Evolutionary conservation across 1,140 invertebrate species (phyloP).

Genomic region (Neelides sp.): DNA sequence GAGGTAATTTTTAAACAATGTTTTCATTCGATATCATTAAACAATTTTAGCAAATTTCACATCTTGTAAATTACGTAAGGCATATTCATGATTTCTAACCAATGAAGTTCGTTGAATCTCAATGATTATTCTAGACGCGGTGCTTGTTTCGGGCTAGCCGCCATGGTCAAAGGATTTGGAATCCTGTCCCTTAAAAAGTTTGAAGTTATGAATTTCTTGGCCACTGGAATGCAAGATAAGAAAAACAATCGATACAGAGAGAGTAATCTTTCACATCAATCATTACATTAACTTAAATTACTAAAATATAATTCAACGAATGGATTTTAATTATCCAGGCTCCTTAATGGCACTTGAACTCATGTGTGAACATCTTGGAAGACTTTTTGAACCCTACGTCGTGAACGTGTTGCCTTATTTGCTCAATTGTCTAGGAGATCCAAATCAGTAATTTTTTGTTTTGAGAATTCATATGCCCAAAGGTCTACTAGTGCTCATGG

Average conservation of each 20-base stretch:
- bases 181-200: constrained; percentile 89
- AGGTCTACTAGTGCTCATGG: constrained; percentile 4
- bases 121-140: constrained; percentile 38
- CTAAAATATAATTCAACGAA: background rate
- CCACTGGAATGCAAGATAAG: constrained; percentile 89
- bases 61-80: no score
- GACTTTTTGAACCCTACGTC: constrained; percentile 96
- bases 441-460: constrained; percentile 50
- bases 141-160: constrained; percentile 77
- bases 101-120: no score
- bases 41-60: no score
- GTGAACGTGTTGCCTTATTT: constrained; percentile 92
- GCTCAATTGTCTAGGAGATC: constrained; percentile 89
- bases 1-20: no score
- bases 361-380: constrained; percentile 84
- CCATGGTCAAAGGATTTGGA: constrained; percentile 87
- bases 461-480: constrained; percentile 2
- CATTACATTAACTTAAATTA: background rate
- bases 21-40: no score
- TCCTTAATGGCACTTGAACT: constrained; percentile 96
- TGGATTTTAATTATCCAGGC: constrained; percentile 41
- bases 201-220: constrained; percentile 88
- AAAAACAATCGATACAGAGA: constrained; percentile 87
- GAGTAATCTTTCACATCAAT: constrained; percentile 48
- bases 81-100: no score